Evolutionary conservation across 2,797 vertebrate species (phyloP), one percentile per base, ranked within the genome.

Genomic region (Urosaurus nigricauda): DNA sequence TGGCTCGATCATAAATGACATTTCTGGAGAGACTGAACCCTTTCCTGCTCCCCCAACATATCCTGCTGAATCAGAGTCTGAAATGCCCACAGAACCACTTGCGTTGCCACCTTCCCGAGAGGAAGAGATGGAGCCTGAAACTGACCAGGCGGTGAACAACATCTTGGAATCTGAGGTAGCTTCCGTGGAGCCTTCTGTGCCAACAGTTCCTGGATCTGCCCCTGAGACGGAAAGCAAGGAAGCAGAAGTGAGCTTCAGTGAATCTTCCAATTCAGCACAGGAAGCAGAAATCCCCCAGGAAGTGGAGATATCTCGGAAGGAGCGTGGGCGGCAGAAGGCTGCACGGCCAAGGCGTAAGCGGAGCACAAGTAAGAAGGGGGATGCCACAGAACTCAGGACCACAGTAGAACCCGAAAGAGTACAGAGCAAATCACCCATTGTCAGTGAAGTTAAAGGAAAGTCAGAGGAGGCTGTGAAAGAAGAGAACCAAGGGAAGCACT

Each of bases 1-100:
- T 0, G 99, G 99, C 91, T 99, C 99, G 85, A 99, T 99, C 94
- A 99, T 99, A 91, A 98, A 98, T 70, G 98, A 99, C 91, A 97
- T 96, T 86, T 97, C 98, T 88, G 97, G 96, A 79, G 98, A 99
- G 94, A 92, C 97, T 0, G 99, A 99, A 94, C 96, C 92, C 88
- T 99, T 99, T 89, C 97, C 98, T n/a, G 95, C 98, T 29, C 91
- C 98, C 19, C 96, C 98, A 0, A 97, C 98, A 0, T 99, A 98
- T 79, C 97, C 98, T 0, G 89, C 97, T 11, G 97, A 96, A 16
- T 91, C 97, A 0, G 97, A 96, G 79, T 7, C 96, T 0, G 96
- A 95, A 24, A 87, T 93, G 0, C 90, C 96, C 0, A 1, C 98
- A 17, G 98, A 98, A 1, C 94, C 98, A 0, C 86, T 97, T 51